Base-by-base conservation (phyloP, 2,888 invertebrate genomes). In the Ferrisia virgata region DNA sequence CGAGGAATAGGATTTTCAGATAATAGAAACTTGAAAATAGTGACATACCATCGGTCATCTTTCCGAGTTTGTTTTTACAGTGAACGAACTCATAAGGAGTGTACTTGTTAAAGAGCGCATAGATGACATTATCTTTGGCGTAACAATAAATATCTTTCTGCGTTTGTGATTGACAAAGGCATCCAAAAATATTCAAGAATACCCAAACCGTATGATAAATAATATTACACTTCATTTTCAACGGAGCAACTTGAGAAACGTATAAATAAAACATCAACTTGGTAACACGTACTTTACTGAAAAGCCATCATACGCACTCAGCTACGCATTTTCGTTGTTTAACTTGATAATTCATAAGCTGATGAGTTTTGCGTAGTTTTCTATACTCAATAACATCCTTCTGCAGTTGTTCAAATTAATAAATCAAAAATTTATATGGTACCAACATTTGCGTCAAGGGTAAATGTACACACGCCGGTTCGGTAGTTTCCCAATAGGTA, bases 61-160 rank as follows among this genome's bases (percentile, higher is more conserved):
- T 36, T n/a, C 36, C 72, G 36, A 76, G 72, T 36, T 36, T 15
- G 0, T 76, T 18, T 33, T 33, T 36, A 36, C 13, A 18, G 22
- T 76, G 36, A 76, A 76, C 28, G 9, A 36, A 76, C 36, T 76
- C 72, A 11, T 76, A 76, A 18, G 72, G 72, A 76, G 72, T 76
- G 18, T 76, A 76, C n/a, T 76, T 76, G 22, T 76, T 76, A 18
- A 36, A 76, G 1, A 76, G 11, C 0, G 36, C 33, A 76, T 76
- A 9, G 13, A 36, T 76, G 0, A 28, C 28, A 36, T 76, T 15
- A 36, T 76, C 72, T 22, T 36, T 33, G 15, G 28, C 36, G n/a
- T 36, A 76, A 18, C 72, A 76, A 76, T 76, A 76, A 36, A 8
- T 76, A 36, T 76, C n/a, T n/a, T n/a, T 31, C 36, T 33, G 72